Conservation (phyloP, 2,113 vertebrate species). For the Cyprinodon tularosa region DNA sequence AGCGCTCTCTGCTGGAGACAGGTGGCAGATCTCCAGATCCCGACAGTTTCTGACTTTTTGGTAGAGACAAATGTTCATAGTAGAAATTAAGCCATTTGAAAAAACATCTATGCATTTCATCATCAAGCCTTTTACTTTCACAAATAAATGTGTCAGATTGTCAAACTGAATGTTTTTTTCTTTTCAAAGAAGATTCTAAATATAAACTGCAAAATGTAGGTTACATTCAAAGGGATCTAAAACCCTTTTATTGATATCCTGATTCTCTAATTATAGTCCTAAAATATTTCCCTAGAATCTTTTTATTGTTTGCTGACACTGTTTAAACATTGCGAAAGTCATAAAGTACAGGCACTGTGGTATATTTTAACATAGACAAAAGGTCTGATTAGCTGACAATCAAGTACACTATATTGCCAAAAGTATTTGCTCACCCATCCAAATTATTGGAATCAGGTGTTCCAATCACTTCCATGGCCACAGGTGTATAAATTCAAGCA, state of each 20-base stretch:
- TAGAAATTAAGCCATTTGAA: too few species aligned
- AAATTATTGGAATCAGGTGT: too few species aligned
- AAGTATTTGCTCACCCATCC: too few species aligned
- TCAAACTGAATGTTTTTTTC: not conserved
- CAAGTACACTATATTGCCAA: too few species aligned
- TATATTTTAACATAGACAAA: not conserved
- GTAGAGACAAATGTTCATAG: too few species aligned
- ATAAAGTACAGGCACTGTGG: not conserved
- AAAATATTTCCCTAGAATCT: not conserved
- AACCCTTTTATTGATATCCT: not conserved
- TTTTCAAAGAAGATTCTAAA: not conserved
- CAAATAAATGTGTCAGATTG: not conserved
- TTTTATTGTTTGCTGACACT: not conserved
- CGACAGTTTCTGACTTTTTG: too few species aligned
- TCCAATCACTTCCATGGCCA: too few species aligned
- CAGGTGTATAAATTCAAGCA: too few species aligned
- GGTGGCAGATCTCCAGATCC: too few species aligned
- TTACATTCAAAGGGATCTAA: not conserved
- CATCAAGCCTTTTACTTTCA: not conserved
- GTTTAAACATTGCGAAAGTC: not conserved
- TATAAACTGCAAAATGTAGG: not conserved
- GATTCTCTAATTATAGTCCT: not conserved
- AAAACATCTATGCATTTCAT: too few species aligned
- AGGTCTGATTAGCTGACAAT: not conserved
- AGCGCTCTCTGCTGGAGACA: too few species aligned